Evolutionary conservation across 2,888 invertebrate genomes (phyloP).

Genomic region (Stenolophus ochropezus): DNA sequence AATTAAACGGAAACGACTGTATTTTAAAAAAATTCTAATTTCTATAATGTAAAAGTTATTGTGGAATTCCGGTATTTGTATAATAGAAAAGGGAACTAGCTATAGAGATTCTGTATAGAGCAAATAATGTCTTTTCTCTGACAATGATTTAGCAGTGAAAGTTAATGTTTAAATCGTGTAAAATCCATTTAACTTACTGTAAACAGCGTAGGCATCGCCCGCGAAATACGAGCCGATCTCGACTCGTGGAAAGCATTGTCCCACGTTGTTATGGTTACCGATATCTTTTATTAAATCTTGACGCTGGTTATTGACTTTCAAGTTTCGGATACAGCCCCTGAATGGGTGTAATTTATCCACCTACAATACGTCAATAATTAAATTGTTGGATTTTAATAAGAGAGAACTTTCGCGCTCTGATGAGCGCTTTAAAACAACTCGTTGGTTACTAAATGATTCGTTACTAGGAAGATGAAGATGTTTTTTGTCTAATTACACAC

Average conservation of each 20-base stretch:
- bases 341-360: constrained; percentile 81
- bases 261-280: constrained; percentile 83
- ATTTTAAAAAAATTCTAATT: no score
- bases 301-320: constrained; percentile 82
- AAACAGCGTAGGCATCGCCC: constrained; percentile 91
- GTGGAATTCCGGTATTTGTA: no score
- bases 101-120: not conserved
- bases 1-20: no score
- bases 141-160: not conserved
- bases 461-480: not conserved
- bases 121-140: not conserved
- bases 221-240: constrained; percentile 92
- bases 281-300: constrained; percentile 85
- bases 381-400: not conserved
- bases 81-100: not conserved
- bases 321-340: constrained; percentile 87
- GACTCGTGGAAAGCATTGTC: constrained; percentile 91
- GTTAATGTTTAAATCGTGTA: not conserved
- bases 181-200: constrained; percentile 77
- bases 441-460: not conserved
- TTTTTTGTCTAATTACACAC: not conserved
- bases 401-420: not conserved
- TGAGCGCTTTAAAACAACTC: not conserved
- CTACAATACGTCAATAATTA: constrained; percentile 67
- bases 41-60: no score